Evolutionary conservation across 1,140 invertebrate species (phyloP).

Genomic region (Temnothorax nylanderi): DNA sequence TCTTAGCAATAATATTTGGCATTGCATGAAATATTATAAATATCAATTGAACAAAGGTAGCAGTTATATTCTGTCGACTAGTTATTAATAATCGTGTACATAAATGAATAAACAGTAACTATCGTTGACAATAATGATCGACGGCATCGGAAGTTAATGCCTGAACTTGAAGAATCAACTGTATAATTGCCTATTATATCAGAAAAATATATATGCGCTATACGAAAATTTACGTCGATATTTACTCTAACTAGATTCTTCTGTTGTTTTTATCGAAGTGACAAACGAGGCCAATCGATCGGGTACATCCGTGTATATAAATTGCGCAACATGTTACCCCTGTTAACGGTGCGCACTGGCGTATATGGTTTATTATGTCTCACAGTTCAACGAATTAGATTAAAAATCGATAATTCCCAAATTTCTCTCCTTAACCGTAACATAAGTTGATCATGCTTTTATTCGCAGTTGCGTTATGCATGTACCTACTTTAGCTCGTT

Average conservation of each 20-base stretch:
- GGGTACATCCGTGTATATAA: conserved; percentile 63
- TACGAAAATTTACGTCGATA: conserved; percentile 40
- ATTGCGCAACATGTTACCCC: conserved; percentile 65
- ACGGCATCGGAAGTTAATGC: neutral
- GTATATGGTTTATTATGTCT: conserved; percentile 65
- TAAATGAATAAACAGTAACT: neutral
- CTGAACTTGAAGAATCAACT: neutral
- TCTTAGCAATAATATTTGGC: neutral
- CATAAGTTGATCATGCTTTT: neutral
- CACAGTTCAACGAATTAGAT: conserved; percentile 63
- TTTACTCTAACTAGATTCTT: conserved; percentile 69
- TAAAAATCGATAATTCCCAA: conserved; percentile 71
- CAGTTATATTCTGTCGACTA: neutral
- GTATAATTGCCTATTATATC: neutral
- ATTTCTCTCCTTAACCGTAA: conserved; percentile 57
- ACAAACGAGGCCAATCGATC: conserved; percentile 73
- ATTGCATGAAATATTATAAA: neutral
- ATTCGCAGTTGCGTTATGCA: neutral
- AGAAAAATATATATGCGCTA: neutral
- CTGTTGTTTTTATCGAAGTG: conserved; percentile 56
- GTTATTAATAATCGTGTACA: neutral
- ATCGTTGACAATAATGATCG: neutral
- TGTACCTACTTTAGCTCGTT: neutral
- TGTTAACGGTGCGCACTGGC: conserved; percentile 66
- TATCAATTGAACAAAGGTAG: neutral